These are phyloP conservation scores for Drosophila paulistorum DNA, from an alignment of 1,140 invertebrate genomes.

Conservation along the genomic window DNA sequence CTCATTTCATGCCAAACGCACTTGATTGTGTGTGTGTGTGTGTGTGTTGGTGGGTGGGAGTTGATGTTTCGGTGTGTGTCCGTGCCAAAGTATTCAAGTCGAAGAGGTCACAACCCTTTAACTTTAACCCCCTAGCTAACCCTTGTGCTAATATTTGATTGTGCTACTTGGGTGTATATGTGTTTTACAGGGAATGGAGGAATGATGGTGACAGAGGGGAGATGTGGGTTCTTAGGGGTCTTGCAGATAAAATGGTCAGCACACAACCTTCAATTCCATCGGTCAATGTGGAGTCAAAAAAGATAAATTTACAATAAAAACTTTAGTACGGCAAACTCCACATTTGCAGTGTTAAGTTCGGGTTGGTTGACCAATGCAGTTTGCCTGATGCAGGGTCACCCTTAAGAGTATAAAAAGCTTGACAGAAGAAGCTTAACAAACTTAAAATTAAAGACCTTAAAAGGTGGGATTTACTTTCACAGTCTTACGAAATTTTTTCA, in stretches of 20 bases:
- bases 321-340: too few relatives aligned
- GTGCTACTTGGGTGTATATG: slow-evolving; percentile 59
- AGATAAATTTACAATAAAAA: slow-evolving; percentile 1
- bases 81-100: slow-evolving; percentile 4
- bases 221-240: too few relatives aligned
- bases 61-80: background rate
- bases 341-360: too few relatives aligned
- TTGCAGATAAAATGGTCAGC: slow-evolving; percentile 2
- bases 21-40: slow-evolving; percentile 12
- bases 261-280: slow-evolving; percentile 46
- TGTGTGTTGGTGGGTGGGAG: background rate
- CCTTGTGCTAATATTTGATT: slow-evolving; percentile 80
- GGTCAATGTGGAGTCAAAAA: background rate
- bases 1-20: slow-evolving; percentile 73
- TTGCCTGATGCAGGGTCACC: too few relatives aligned
- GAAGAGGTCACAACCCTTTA: slow-evolving; percentile 27
- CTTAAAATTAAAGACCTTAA: too few relatives aligned
- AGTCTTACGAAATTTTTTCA: too few relatives aligned
- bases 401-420: too few relatives aligned
- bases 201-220: too few relatives aligned
- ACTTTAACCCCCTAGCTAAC: slow-evolving; percentile 29
- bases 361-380: too few relatives aligned
- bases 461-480: too few relatives aligned
- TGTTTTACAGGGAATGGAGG: slow-evolving; percentile 6
- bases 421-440: too few relatives aligned